Evolutionary conservation across 2,888 invertebrate species (phyloP), one percentile per base, ranked within the genome.

Genomic region (Napeogenes inachia): DNA sequence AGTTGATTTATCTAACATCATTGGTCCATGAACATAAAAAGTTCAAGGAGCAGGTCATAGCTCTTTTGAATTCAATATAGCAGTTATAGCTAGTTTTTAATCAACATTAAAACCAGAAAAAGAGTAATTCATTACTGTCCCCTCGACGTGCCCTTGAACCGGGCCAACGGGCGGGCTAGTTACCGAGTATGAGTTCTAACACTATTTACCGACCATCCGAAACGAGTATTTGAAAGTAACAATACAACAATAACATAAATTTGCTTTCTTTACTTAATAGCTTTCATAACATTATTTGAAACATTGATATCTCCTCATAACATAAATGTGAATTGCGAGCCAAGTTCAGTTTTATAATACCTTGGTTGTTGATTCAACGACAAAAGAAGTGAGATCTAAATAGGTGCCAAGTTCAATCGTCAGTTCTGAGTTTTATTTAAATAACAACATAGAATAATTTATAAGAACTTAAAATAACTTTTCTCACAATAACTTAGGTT

Each of bases 191-290:
- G 62, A 66, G 59, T 61, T 54, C 60, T 55, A 60, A 45, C 59
- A 4, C 30, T 62, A 55, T 45, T 58, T 33, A 46, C 56, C 32
- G 60, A 54, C 56, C 46, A 42, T 54, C 54, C 61, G 62, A 57
- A 57, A 59, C 61, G 60, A 59, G 8, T 10, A 60, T 58, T 63
- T 45, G 58, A 67, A 81, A 82, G 77, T 76, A 81, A 85, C 82
- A 84, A 84, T 80, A 73, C 75, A 66, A 68, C 78, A 83, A 85
- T 81, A 85, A 76, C 76, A 82, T 82, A 77, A 21, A 30, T 80
- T 79, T 83, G 82, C 84, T 85, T 82, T 50, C 21, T 50, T 85
- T 83, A 83, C 81, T 81, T 78, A 71, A 71, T 70, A 73, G 75
- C 80, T 75, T 74, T 80, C 75, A 74, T 74, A 72, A 73, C 76